Evolutionary conservation across 2,888 invertebrate genomes (phyloP).

Genomic region (Bugulina stolonifera): DNA sequence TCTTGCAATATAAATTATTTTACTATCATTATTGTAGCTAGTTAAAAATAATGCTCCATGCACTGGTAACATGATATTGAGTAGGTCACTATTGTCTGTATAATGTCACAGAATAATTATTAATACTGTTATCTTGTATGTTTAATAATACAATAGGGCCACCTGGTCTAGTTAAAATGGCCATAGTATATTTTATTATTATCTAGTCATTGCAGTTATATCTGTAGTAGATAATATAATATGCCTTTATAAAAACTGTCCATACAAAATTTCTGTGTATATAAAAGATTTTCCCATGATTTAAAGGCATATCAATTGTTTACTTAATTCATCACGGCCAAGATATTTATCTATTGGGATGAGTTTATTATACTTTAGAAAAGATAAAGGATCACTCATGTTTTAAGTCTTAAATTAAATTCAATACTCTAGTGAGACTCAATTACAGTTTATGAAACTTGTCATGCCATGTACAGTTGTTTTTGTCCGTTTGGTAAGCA

Average conservation of each 20-base stretch:
- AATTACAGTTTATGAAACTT: background rate
- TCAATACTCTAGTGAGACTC: background rate
- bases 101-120: too few relatives aligned
- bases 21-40: background rate
- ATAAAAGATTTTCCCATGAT: slow-evolving; percentile 26
- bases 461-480: background rate
- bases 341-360: slow-evolving; percentile 20
- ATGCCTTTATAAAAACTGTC: background rate
- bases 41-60: background rate
- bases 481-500: too few relatives aligned
- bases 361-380: slow-evolving; percentile 25
- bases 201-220: background rate
- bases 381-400: slow-evolving; percentile 22
- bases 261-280: slow-evolving; percentile 11
- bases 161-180: background rate
- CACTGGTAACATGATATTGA: background rate
- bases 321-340: slow-evolving; percentile 20
- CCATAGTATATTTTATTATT: background rate
- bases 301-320: slow-evolving; percentile 23
- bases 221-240: background rate
- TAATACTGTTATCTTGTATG: background rate
- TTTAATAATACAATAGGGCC: background rate
- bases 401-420: background rate
- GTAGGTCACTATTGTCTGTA: too few relatives aligned
- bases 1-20: background rate